Percentiles rank a stretch among this genome's conserved stretches.
Conservation (phyloP, 1,140 invertebrate genomes). For the Bombus waltoni region DNA sequence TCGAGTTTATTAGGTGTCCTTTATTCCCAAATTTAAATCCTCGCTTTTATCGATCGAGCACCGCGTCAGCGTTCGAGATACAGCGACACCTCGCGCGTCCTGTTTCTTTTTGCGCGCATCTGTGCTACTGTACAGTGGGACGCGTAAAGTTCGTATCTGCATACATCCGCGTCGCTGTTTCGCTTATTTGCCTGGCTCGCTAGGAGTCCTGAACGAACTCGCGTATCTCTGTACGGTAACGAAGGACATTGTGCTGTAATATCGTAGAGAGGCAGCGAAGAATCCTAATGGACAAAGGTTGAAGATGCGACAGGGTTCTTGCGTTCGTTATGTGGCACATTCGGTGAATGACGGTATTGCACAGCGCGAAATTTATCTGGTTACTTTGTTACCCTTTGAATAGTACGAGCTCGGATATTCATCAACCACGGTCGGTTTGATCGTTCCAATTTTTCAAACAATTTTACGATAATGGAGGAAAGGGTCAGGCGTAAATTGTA, state of each 20-base stretch:
- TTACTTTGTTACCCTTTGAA: not conserved
- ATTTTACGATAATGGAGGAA: not conserved
- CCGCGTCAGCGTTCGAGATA: not conserved
- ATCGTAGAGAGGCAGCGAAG: not conserved
- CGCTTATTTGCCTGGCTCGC: slow-evolving; percentile 4
- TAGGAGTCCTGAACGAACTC: not conserved
- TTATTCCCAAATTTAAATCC: not conserved
- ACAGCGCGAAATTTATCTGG: not conserved
- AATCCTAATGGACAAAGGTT: not conserved
- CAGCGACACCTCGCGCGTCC: too few species aligned
- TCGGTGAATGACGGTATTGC: not conserved
- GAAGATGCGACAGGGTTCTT: not conserved
- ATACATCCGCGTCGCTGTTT: not conserved
- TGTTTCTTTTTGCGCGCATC: too few species aligned
- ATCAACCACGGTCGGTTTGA: not conserved
- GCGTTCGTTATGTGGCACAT: not conserved
- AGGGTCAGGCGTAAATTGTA: not conserved
- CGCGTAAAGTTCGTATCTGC: slow-evolving; percentile 15
- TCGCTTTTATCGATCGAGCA: not conserved
- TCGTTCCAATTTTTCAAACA: not conserved
- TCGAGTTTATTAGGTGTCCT: not conserved
- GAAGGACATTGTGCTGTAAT: slow-evolving; percentile 12
- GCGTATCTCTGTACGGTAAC: not conserved
- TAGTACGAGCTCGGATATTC: not conserved
- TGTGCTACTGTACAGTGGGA: too few species aligned